phyloP scores from a whole-genome alignment of 1,140 invertebrate species.

The Psix sp. region DNA sequence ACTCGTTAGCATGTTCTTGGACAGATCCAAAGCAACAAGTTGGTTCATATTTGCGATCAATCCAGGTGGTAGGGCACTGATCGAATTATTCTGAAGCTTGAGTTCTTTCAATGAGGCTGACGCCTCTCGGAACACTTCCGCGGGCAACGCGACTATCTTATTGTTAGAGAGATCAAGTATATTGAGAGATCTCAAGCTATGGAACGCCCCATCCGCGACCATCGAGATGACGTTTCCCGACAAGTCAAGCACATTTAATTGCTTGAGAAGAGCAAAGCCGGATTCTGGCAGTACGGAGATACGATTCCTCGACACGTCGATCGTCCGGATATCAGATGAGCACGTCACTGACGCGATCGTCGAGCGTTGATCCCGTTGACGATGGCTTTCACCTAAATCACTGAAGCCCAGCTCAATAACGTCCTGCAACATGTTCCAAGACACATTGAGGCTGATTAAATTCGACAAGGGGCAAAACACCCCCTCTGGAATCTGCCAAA shows the following conservation, averaged over 20 bases:
- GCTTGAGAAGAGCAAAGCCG: slow-evolving; percentile 86
- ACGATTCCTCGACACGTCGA: slow-evolving; percentile 91
- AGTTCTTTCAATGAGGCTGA: slow-evolving; percentile 88
- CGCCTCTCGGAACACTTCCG: slow-evolving; percentile 87
- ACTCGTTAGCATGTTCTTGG: slow-evolving; percentile 89
- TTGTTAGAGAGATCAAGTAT: slow-evolving; percentile 91
- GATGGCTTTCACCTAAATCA: slow-evolving; percentile 47
- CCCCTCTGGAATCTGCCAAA: slow-evolving; percentile 90
- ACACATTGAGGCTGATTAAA: slow-evolving; percentile 86
- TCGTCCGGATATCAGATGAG: slow-evolving; percentile 85
- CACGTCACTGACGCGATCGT: slow-evolving; percentile 78
- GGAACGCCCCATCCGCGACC: slow-evolving; percentile 88
- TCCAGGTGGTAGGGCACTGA: slow-evolving; percentile 86
- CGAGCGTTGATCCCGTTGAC: slow-evolving; percentile 56
- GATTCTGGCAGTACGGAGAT: slow-evolving; percentile 87
- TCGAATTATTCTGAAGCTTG: slow-evolving; percentile 92
- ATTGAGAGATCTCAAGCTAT: slow-evolving; percentile 86
- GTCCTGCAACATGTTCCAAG: slow-evolving; percentile 90
- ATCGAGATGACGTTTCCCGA: slow-evolving; percentile 91
- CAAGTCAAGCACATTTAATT: slow-evolving; percentile 86
- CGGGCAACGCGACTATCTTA: slow-evolving; percentile 90
- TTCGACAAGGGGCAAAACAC: slow-evolving; percentile 89
- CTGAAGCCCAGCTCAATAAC: slow-evolving; percentile 88
- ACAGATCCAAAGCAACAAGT: slow-evolving; percentile 90
- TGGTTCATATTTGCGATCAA: slow-evolving; percentile 90